Evolutionary conservation across 2,888 invertebrate genomes (phyloP).

Genomic region (Lobophora halterata): DNA sequence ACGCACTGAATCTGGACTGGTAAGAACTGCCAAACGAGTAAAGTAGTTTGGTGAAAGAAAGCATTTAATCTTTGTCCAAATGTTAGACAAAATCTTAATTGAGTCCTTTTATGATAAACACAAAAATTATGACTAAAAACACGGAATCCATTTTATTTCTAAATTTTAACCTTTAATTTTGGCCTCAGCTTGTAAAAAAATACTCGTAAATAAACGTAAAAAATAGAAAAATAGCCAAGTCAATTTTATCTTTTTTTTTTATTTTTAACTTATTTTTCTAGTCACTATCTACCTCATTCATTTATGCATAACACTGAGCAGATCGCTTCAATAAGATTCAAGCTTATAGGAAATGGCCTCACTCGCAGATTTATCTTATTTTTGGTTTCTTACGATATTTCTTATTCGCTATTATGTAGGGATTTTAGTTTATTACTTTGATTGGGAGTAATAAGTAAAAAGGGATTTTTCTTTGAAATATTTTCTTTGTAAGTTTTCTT

Average conservation of each 20-base stretch:
- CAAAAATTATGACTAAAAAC: too few species aligned
- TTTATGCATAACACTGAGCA: conserved; percentile 12
- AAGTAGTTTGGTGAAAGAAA: too few species aligned
- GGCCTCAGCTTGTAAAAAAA: too few species aligned
- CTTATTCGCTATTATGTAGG: conserved; percentile 25
- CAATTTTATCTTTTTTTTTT: not conserved
- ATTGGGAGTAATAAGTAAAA: conserved; percentile 17
- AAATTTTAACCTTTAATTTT: too few species aligned
- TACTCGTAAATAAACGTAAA: too few species aligned
- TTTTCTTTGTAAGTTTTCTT: not conserved
- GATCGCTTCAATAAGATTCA: conserved; percentile 17
- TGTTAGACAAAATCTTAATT: too few species aligned
- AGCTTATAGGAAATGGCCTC: conserved; percentile 7
- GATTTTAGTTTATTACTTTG: conserved; percentile 28
- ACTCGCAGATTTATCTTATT: conserved; percentile 24
- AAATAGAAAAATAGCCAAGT: too few species aligned
- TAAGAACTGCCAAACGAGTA: too few species aligned
- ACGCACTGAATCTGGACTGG: too few species aligned
- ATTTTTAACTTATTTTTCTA: conserved; percentile 1
- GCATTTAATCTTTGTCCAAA: too few species aligned
- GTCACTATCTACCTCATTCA: conserved; percentile 3
- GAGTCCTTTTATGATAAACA: too few species aligned
- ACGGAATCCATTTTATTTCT: too few species aligned
- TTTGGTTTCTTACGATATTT: conserved; percentile 25
- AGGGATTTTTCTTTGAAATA: not conserved